Percentiles rank a stretch among this genome's conserved stretches.
Conservation (phyloP, 2,113 vertebrate genomes). For the Archilochus colubris region DNA sequence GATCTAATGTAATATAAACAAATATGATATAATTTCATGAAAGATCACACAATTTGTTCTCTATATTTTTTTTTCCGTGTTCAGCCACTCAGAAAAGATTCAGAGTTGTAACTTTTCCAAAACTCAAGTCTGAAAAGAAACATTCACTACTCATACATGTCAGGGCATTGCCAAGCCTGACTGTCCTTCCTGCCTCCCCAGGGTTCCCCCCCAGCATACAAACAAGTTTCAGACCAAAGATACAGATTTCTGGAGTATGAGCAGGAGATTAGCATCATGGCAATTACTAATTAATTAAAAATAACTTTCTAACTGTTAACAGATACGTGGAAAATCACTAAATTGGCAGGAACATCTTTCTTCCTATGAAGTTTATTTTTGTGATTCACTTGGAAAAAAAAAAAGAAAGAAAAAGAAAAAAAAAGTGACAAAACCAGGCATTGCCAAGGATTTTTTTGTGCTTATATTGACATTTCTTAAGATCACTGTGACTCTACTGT, state of each 20-base stretch:
- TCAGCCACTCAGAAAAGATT: neutral
- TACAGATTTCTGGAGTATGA: neutral
- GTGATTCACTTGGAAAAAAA: neutral
- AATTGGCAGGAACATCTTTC: neutral
- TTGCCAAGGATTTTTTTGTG: neutral
- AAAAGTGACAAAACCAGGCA: neutral
- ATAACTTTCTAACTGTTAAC: neutral
- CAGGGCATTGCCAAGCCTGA: neutral
- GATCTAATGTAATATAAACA: too few species aligned
- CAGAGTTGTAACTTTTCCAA: neutral
- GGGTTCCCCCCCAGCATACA: neutral
- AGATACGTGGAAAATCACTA: neutral
- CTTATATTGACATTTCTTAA: neutral
- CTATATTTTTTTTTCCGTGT: neutral
- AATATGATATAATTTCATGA: neutral
- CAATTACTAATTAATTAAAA: neutral
- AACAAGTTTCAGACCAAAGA: neutral
- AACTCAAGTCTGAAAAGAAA: neutral
- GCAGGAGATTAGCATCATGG: neutral
- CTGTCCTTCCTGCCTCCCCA: too few species aligned
- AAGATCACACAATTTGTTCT: neutral
- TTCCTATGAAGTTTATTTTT: neutral
- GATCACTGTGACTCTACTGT: neutral
- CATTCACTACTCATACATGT: fast-evolving
- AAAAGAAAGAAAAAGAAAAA: neutral